Conservation (phyloP, 2,797 vertebrate genomes). For the Macropodus opercularis region DNA sequence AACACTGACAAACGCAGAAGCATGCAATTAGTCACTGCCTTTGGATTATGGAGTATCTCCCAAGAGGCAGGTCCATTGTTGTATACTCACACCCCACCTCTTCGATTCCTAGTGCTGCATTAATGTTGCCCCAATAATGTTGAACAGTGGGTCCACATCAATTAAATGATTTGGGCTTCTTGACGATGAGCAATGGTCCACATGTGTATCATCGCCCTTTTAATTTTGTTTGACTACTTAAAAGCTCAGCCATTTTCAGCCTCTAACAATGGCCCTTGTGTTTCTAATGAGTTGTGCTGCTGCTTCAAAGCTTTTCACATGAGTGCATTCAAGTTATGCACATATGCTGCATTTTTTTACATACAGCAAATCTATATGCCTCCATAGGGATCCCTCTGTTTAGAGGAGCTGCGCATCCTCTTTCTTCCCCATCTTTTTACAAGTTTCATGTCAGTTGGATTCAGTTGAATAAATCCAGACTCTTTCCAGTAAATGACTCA, state of each 20-base stretch:
- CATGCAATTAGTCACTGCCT: constrained; percentile 72
- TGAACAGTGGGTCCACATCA: constrained; percentile 64
- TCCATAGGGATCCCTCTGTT: constrained; percentile 36
- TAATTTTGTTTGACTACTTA: constrained; percentile 58
- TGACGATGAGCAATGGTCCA: constrained; percentile 52
- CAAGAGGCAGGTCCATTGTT: constrained; percentile 55
- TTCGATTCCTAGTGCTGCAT: constrained; percentile 53
- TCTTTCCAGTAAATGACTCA: constrained; percentile 61
- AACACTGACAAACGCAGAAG: constrained; percentile 71
- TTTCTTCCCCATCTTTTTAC: constrained; percentile 19
- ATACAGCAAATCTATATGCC: constrained; percentile 11
- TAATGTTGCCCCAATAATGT: constrained; percentile 56
- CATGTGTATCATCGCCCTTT: constrained; percentile 60
- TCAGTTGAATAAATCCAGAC: constrained; percentile 56
- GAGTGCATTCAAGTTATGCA: constrained; percentile 38
- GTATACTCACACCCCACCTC: constrained; percentile 65
- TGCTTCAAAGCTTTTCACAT: constrained; percentile 22
- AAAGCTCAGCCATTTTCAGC: constrained; percentile 47
- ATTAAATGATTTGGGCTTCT: constrained; percentile 61
- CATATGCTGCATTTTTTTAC: constrained; percentile 34
- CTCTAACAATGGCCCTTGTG: constrained; percentile 43
- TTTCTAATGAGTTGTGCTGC: constrained; percentile 29
- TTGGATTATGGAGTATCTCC: constrained; percentile 74
- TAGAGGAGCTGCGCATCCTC: constrained; percentile 10
- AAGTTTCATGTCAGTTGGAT: constrained; percentile 57